These are phyloP conservation scores for Uloborus plumipes DNA, from an alignment of 2,888 invertebrate genomes.

Conservation along the genomic window DNA sequence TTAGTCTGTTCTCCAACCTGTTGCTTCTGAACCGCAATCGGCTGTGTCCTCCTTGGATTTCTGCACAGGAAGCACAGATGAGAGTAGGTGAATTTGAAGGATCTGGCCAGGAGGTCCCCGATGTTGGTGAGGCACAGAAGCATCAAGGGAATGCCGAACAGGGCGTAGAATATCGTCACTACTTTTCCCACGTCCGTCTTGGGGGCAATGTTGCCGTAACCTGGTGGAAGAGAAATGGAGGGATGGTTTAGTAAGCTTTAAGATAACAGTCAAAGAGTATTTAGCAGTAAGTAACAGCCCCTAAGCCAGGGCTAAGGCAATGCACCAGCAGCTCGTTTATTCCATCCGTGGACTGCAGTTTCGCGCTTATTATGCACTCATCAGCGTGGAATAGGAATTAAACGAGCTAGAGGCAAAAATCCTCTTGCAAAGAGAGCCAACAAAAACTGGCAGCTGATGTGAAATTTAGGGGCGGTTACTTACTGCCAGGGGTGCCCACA, in stretches of 20 bases:
- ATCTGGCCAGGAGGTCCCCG: constrained; percentile 84
- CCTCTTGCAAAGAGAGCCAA: no score
- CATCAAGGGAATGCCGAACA: constrained; percentile 89
- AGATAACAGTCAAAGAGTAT: background rate
- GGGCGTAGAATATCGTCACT: constrained; percentile 87
- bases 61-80: constrained; percentile 70
- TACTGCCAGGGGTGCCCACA: no score
- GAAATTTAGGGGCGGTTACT: no score
- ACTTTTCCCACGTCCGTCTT: constrained; percentile 86
- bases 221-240: constrained; percentile 72
- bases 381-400: no score
- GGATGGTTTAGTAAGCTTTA: background rate
- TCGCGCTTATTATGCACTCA: no score
- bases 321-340: no score
- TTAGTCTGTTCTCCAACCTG: constrained; percentile 22
- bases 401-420: no score
- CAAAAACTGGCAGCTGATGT: no score
- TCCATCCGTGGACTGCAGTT: no score
- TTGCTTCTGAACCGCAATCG: constrained; percentile 4
- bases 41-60: constrained; percentile 32
- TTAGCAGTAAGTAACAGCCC: no score
- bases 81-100: constrained; percentile 80
- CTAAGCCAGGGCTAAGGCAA: no score
- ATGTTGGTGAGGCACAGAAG: constrained; percentile 87
- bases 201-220: constrained; percentile 88